phyloP scores from a whole-genome alignment of 2,113 vertebrate species.

The Leiothrix lutea region DNA sequence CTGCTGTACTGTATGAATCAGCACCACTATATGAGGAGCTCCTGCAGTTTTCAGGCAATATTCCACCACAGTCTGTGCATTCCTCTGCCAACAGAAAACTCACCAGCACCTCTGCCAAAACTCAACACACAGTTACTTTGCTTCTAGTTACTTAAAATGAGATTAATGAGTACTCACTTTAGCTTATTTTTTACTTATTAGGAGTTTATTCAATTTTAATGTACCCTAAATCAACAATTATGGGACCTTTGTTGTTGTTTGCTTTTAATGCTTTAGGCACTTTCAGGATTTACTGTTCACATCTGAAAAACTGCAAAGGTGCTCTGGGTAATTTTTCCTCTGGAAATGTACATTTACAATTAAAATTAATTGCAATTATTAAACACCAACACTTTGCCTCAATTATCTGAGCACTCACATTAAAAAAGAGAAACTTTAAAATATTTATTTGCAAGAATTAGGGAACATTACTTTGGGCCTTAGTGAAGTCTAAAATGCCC shows the following conservation, averaged over 20 bases:
- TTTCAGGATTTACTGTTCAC: constrained; percentile 13
- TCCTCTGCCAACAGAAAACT: neutral
- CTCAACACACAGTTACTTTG: neutral
- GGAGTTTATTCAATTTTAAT: constrained; percentile 26
- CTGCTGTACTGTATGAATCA: neutral
- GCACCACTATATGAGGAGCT: neutral
- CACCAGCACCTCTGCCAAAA: neutral
- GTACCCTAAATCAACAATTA: constrained; percentile 18
- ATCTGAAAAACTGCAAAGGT: neutral
- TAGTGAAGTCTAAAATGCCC: neutral
- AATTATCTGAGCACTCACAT: neutral
- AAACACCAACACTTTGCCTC: constrained; percentile 32
- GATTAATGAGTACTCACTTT: constrained; percentile 7
- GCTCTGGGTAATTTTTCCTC: neutral
- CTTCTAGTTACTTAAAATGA: neutral
- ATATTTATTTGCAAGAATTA: constrained; percentile 55
- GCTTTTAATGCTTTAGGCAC: neutral
- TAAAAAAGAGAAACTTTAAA: constrained; percentile 28
- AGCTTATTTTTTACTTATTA: constrained; percentile 41
- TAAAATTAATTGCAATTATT: constrained; percentile 56
- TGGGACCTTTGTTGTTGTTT: constrained; percentile 7
- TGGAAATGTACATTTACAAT: constrained; percentile 38
- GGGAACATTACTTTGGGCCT: constrained; percentile 17
- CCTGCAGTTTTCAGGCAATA: neutral
- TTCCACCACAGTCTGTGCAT: neutral